These are phyloP conservation scores for Molothrus ater DNA, from an alignment of 2,797 vertebrate genomes.

Conservation along the genomic window DNA sequence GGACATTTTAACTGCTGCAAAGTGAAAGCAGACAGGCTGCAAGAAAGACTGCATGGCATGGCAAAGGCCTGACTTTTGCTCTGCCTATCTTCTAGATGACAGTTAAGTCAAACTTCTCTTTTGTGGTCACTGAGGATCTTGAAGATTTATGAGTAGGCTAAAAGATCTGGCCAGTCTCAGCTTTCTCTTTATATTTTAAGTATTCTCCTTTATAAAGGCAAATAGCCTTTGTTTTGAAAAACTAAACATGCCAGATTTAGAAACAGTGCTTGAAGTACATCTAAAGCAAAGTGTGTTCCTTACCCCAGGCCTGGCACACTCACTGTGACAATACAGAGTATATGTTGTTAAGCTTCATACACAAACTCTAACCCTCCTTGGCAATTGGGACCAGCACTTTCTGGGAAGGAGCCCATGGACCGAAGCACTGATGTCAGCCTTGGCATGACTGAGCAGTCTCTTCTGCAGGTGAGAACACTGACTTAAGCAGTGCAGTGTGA, in stretches of 20 bases:
- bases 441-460: neutral
- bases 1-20: neutral
- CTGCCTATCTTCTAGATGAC: neutral
- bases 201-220: neutral
- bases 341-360: neutral
- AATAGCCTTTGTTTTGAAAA: neutral
- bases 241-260: neutral
- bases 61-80: neutral
- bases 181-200: neutral
- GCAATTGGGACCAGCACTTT: neutral
- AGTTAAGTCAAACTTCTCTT: neutral
- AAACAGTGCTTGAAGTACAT: neutral
- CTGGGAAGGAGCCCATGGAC: neutral
- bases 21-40: neutral
- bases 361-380: neutral
- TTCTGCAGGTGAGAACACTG: neutral
- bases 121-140: neutral
- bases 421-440: neutral
- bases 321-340: neutral
- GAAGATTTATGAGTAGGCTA: neutral
- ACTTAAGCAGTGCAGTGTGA: neutral
- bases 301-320: neutral
- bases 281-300: neutral
- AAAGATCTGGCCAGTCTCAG: neutral
- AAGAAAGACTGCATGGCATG: neutral